Evolutionary conservation across 92 coral and sea anemone species (phyloP).

Genomic region (Desmophyllum pertusum): DNA sequence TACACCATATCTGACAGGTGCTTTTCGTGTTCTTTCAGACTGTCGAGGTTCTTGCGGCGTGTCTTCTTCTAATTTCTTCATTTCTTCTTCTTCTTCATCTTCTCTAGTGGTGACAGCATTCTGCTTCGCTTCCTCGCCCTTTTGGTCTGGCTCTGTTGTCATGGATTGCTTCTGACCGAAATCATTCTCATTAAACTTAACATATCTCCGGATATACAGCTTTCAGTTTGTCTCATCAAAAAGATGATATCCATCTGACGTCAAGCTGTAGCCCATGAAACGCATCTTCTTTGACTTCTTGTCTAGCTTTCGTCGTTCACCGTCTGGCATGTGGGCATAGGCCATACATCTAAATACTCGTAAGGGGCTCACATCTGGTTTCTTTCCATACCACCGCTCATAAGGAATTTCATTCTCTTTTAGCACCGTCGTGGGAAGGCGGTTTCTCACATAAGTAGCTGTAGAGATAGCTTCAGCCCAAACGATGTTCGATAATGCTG

Average conservation of each 20-base stretch:
- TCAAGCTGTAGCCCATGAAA: slow-evolving; percentile 52
- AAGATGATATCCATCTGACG: slow-evolving; percentile 53
- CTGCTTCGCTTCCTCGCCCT: slow-evolving; percentile 19
- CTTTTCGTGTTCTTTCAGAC: slow-evolving; percentile 12
- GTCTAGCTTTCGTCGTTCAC: slow-evolving; percentile 43
- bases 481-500: slow-evolving; percentile 45
- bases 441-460: slow-evolving; percentile 66
- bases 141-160: slow-evolving; percentile 19
- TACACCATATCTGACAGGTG: slow-evolving; percentile 30
- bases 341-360: slow-evolving; percentile 60
- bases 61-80: too few species aligned
- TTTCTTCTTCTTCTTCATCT: slow-evolving; percentile 17
- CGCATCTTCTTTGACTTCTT: slow-evolving; percentile 48
- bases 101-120: not conserved
- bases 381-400: slow-evolving; percentile 56
- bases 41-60: not conserved
- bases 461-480: slow-evolving; percentile 65
- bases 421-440: slow-evolving; percentile 55
- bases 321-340: slow-evolving; percentile 48
- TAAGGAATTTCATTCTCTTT: slow-evolving; percentile 50
- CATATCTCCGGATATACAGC: slow-evolving; percentile 58
- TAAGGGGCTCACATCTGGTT: slow-evolving; percentile 57
- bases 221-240: slow-evolving; percentile 44
- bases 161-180: slow-evolving; percentile 29
- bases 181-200: slow-evolving; percentile 45